Evolutionary conservation across 2,797 vertebrate species (phyloP).

Genomic region (Zalophus californianus): DNA sequence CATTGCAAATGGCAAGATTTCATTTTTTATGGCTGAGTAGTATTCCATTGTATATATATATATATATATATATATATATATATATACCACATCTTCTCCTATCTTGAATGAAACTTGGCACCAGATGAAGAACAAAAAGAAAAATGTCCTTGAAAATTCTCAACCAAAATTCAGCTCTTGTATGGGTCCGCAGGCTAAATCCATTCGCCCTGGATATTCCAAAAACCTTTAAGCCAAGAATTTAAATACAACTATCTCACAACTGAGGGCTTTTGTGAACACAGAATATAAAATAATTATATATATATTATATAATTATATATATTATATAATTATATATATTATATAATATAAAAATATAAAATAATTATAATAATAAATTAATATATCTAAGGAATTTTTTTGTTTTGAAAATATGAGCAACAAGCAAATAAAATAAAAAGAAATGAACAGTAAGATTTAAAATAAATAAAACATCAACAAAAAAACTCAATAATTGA

Average conservation of each 20-base stretch:
- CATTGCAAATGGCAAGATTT: too few relatives aligned
- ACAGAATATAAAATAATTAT: conserved; percentile 18
- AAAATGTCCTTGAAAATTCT: not conserved
- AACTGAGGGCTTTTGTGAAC: not conserved
- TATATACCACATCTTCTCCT: too few relatives aligned
- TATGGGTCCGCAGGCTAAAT: not conserved
- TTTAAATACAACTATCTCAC: not conserved
- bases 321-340: too few relatives aligned
- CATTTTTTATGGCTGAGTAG: too few relatives aligned
- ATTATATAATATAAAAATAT: not conserved
- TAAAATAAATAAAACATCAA: conserved; percentile 41
- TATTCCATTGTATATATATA: too few relatives aligned
- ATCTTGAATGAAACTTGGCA: not conserved
- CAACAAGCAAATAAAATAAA: conserved; percentile 33
- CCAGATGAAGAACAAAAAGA: not conserved
- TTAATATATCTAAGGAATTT: not conserved
- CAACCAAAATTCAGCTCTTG: not conserved
- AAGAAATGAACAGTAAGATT: not conserved
- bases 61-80: too few relatives aligned
- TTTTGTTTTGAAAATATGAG: conserved; percentile 50
- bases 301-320: too few relatives aligned
- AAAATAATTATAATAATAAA: not conserved
- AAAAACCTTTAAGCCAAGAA: conserved; percentile 13
- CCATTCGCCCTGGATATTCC: not conserved
- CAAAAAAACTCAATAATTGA: not conserved